These are phyloP conservation scores for Lethenteron reissneri DNA, from an alignment of 2,113 vertebrate species.

Conservation along the genomic window DNA sequence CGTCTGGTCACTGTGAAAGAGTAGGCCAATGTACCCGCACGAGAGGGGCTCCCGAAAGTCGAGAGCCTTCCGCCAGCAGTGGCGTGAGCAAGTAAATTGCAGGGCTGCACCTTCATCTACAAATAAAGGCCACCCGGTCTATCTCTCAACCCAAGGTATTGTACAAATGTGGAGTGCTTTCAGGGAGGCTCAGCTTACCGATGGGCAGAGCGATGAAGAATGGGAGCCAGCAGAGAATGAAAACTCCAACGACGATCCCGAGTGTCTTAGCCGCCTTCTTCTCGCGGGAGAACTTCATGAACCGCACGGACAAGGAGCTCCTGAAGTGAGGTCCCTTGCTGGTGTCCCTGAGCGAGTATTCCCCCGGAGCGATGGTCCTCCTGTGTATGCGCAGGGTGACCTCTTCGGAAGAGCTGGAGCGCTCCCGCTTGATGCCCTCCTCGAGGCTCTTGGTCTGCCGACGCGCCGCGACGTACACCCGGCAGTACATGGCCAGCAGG, in stretches of 20 bases:
- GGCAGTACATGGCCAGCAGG: constrained; percentile 85
- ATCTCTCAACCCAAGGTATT: too few relatives aligned
- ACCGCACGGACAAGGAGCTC: constrained; percentile 66
- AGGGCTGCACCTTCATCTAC: neutral
- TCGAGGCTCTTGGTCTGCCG: constrained; percentile 72
- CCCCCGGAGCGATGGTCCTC: constrained; percentile 34
- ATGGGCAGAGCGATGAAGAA: constrained; percentile 89
- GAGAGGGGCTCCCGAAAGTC: constrained; percentile 12
- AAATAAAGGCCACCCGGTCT: neutral
- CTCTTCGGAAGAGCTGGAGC: constrained; percentile 58
- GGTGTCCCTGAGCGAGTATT: constrained; percentile 30
- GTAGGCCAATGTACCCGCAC: constrained; percentile 5
- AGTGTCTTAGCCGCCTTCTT: constrained; percentile 94
- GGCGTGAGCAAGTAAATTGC: constrained; percentile 13
- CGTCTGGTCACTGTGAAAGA: too few relatives aligned
- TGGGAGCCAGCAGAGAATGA: constrained; percentile 90
- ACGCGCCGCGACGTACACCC: constrained; percentile 80
- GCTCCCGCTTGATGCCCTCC: constrained; percentile 73
- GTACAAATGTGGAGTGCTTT: too few relatives aligned
- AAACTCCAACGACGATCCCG: constrained; percentile 88
- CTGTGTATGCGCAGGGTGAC: constrained; percentile 83
- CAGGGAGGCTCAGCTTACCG: constrained; percentile 33
- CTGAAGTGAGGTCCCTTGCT: constrained; percentile 52
- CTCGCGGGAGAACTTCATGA: constrained; percentile 92
- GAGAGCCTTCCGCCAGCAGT: constrained; percentile 15